Evolutionary conservation across 37 sponge, comb jelly and placozoan species (phyloP).

Genomic region (Chondrilla cf. caribensis): DNA sequence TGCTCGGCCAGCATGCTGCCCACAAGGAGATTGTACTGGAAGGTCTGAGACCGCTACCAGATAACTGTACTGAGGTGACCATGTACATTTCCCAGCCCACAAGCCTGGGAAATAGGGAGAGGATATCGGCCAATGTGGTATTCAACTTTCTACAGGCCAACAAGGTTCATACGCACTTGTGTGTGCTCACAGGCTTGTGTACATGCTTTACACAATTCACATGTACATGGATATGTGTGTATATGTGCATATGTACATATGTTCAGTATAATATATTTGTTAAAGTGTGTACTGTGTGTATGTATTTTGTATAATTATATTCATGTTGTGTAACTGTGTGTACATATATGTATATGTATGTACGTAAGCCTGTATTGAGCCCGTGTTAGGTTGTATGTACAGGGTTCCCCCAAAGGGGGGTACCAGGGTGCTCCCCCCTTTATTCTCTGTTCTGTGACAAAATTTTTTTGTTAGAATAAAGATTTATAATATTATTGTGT

Average conservation of each 20-base stretch:
- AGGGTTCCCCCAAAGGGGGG: too few species aligned
- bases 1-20: constrained; percentile 22
- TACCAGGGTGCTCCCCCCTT: too few species aligned
- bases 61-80: constrained; percentile 75
- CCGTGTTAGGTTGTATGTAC: too few species aligned
- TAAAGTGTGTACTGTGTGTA: too few species aligned
- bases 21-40: constrained; percentile 50
- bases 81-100: constrained; percentile 74
- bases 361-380: too few species aligned
- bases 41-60: constrained; percentile 65
- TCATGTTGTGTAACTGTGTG: neutral
- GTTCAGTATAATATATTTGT: too few species aligned
- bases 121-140: constrained; percentile 66
- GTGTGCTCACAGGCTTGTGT: neutral
- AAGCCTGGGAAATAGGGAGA: constrained; percentile 52
- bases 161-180: too few species aligned
- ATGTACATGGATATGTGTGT: too few species aligned
- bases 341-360: neutral
- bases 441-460: too few species aligned
- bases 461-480: too few species aligned
- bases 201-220: too few species aligned
- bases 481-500: too few species aligned
- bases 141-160: constrained; percentile 53
- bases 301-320: neutral
- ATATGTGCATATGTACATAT: neutral